These are phyloP conservation scores for Channallabes apus DNA, from an alignment of 2,797 vertebrate genomes.

Conservation along the genomic window DNA sequence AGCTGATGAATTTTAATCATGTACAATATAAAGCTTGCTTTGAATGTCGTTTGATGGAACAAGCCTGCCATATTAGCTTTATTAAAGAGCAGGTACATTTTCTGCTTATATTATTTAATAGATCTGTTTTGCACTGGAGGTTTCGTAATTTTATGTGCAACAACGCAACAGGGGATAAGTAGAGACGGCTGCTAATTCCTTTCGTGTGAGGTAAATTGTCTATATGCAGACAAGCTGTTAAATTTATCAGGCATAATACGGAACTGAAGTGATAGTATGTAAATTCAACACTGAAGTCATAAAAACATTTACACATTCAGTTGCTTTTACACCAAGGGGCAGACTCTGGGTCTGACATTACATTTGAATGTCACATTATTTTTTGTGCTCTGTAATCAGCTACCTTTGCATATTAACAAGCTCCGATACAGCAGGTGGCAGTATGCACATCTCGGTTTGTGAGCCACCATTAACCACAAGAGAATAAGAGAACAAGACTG, in stretches of 20 bases:
- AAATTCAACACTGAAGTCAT: background rate
- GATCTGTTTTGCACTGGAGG: background rate
- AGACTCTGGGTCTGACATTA: too few relatives aligned
- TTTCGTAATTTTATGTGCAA: too few relatives aligned
- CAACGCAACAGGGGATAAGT: background rate
- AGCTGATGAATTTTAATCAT: conserved; percentile 37
- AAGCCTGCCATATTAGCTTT: conserved; percentile 26
- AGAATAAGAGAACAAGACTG: too few relatives aligned
- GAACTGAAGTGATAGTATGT: background rate
- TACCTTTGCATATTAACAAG: too few relatives aligned
- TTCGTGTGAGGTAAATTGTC: background rate
- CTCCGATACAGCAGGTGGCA: too few relatives aligned
- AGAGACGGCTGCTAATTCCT: background rate
- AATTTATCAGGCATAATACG: background rate
- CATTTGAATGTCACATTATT: too few relatives aligned
- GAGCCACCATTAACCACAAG: too few relatives aligned
- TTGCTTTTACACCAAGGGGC: background rate
- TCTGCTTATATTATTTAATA: conserved; percentile 30
- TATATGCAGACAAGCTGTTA: too few relatives aligned
- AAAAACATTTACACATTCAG: background rate
- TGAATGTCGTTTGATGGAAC: conserved; percentile 23
- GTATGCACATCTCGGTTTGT: too few relatives aligned
- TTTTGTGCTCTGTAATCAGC: too few relatives aligned
- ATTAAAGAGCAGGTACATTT: conserved; percentile 34
- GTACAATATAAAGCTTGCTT: background rate